Evolutionary conservation across 2,888 invertebrate genomes (phyloP), one percentile per base, ranked within the genome.

Genomic region (Eulithis prunata): DNA sequence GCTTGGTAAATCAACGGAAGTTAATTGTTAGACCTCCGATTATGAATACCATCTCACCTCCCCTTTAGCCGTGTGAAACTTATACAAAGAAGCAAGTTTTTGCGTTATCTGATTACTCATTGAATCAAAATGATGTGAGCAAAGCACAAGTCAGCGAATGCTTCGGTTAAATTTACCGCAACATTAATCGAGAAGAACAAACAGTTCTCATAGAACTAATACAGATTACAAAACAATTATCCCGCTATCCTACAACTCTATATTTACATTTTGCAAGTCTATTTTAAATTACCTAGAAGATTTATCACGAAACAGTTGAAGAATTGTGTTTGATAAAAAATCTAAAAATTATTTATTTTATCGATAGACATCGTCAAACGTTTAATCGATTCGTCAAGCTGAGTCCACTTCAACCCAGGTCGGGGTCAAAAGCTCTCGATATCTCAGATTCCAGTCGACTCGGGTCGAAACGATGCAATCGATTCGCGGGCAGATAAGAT

Each of bases 1-100:
- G 77, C 81, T 85, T 79, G 80, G 80, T 78, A 80, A 82, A 82
- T 72, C 83, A 85, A 86, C 88, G 87, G 89, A 88, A 84, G 87
- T 83, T 87, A 87, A 88, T 88, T 87, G 87, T 87, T 81, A 80
- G 80, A 81, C 80, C 77, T 78, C 79, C 74, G 78, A 83, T 86
- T 82, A 80, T 80, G 82, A 84, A 82, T 83, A 83, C 81, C 78
- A 86, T 88, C 86, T 86, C 88, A 86, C 82, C 82, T 84, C 57
- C 72, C 77, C 72, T 54, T 76, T 72, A 75, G 73, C 78, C 88
- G 90, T 91, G 91, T 84, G 91, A 88, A 86, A 79, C 78, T 74
- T 73, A 70, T 75, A 75, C 76, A 74, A 74, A 84, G 81, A 84
- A 83, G 81, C 77, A 75, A 70, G 69, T 80, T 85, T 86, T 84